Conservation (phyloP, 1,140 invertebrate genomes). For the Centruroides vittatus region DNA sequence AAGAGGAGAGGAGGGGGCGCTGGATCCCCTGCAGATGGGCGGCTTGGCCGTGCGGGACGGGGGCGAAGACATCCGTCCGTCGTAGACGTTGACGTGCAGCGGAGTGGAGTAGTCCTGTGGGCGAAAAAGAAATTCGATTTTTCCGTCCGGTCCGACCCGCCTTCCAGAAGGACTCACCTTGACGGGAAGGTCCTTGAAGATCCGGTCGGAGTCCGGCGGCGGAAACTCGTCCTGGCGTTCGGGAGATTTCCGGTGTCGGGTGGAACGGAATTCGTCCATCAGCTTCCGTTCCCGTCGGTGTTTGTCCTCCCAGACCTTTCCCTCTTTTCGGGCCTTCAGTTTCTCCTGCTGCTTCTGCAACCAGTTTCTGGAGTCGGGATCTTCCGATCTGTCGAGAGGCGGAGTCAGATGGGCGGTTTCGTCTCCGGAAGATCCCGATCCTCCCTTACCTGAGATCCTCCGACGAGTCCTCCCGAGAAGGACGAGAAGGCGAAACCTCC, state of each 20-base stretch:
- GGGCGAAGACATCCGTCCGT: conserved; percentile 6
- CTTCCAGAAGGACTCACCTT: no score
- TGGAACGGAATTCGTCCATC: conserved; percentile 25
- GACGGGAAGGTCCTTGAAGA: no score
- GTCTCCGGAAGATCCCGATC: no score
- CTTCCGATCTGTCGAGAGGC: conserved; percentile 1
- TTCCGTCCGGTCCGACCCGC: no score
- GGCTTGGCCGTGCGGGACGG: conserved; percentile 7
- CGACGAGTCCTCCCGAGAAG: no score
- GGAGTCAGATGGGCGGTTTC: background rate
- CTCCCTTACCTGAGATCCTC: no score
- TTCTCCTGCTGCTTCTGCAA: conserved; percentile 32
- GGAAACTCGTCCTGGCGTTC: background rate
- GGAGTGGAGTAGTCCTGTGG: conserved; percentile 18
- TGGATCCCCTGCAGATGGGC: conserved; percentile 5
- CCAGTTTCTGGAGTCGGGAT: conserved; percentile 22
- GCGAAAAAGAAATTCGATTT: no score
- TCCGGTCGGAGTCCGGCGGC: no score
- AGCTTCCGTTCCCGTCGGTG: conserved; percentile 26
- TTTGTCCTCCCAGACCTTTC: conserved; percentile 18
- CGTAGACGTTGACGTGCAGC: conserved; percentile 23
- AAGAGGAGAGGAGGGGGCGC: background rate
- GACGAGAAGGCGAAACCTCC: no score
- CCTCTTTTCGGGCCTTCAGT: conserved; percentile 24
- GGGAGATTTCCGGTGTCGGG: conserved; percentile 4